Base-by-base conservation (phyloP, 2,797 vertebrate genomes). In the Huso huso region DNA sequence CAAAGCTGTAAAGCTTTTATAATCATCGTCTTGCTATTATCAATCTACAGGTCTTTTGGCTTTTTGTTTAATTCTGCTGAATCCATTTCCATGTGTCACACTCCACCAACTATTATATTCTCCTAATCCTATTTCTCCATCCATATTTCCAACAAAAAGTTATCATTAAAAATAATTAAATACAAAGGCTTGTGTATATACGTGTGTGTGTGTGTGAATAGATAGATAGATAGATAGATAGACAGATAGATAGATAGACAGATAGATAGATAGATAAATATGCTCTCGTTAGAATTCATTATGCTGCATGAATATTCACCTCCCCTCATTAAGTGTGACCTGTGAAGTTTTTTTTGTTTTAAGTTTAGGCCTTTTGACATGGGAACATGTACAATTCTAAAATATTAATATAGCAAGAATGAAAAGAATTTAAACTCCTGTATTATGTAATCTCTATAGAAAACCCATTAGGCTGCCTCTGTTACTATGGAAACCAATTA, bases 351-450 rank as follows among this genome's bases (percentile, higher is more conserved):
- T 10, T n/a, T n/a, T 58, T 58, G 12, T 58, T 12, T 58, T 6
- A 8, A 5, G 55, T 11, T 12, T 12, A 58, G 6, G 0, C 12
- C 55, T 11, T 58, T 13, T 58, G 55, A 58, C 55, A 58, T 58
- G 12, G 10, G 55, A 58, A 13, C 55, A n/a, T 58, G 12, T n/a
- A 6, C 7, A 3, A n/a, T n/a, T 58, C 55, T 58, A 11, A 58
- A 58, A 58, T 58, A 58, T 58, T 58, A 11, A 58, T 58, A 13
- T 58, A 58, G 15, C n/a, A 58, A 11, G 55, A 58, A 11, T 58
- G 8, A 58, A 37, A 58, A 58, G 12, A 58, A 11, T 58, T 58
- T 58, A 58, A 58, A 58, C 6, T 58, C 55, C 55, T 58, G 55
- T 58, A 58, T n/a, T 13, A 58, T 58, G 6, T 58, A 58, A 58